These are phyloP conservation scores for Ictidomys tridecemlineatus DNA, from an alignment of 2,113 vertebrate genomes.

Conservation along the genomic window DNA sequence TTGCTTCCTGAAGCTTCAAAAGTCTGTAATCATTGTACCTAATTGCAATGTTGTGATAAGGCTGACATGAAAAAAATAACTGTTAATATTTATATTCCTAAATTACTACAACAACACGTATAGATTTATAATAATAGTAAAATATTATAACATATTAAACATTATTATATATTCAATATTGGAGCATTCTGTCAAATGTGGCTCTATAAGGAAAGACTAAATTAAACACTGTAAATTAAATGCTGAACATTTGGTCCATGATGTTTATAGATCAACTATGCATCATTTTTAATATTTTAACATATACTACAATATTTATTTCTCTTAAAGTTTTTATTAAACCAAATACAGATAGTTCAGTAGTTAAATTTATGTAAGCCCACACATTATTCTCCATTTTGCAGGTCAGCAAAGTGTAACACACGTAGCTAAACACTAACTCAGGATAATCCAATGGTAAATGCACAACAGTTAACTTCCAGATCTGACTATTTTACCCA, in stretches of 20 bases:
- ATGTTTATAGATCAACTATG: neutral
- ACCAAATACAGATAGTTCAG: neutral
- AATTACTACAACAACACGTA: neutral
- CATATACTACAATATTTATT: neutral
- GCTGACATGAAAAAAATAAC: neutral
- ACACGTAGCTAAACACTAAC: neutral
- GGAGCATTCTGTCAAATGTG: neutral
- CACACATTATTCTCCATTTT: neutral
- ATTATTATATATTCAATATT: neutral
- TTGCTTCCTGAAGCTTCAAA: neutral
- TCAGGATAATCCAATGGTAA: neutral
- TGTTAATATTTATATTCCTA: neutral
- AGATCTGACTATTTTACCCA: neutral
- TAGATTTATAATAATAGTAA: neutral
- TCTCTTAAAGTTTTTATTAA: neutral
- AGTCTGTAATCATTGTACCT: neutral
- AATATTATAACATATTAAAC: neutral
- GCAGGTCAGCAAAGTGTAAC: neutral
- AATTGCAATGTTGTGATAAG: neutral
- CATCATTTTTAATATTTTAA: conserved; percentile 16
- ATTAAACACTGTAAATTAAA: neutral
- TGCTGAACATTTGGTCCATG: neutral
- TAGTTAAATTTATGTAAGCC: neutral
- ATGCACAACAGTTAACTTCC: neutral
- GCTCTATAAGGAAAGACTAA: neutral